Conservation (phyloP, 2,888 invertebrate genomes). For the Agonopterix heracliana region DNA sequence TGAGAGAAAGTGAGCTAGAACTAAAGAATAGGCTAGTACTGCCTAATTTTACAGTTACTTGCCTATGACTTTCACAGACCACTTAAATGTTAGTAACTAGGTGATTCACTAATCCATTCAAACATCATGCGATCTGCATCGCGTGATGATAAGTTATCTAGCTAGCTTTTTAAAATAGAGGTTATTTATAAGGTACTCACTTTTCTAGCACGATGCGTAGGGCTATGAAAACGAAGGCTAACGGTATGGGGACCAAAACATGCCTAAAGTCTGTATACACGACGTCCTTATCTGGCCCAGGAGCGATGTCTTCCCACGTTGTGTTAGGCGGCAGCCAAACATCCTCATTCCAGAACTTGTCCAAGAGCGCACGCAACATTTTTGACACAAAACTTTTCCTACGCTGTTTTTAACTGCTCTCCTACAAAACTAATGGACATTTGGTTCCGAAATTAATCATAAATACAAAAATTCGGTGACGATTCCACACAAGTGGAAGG, state of each 20-base stretch:
- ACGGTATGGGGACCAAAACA: conserved; percentile 87
- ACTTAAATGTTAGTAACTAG: too few relatives aligned
- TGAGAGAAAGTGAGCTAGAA: too few relatives aligned
- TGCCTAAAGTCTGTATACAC: conserved; percentile 88
- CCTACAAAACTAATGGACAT: neutral
- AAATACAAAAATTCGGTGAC: neutral
- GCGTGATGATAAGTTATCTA: too few relatives aligned
- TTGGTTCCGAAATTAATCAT: conserved; percentile 1
- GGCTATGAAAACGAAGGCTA: conserved; percentile 86
- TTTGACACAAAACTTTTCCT: conserved; percentile 19
- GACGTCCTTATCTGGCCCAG: conserved; percentile 82
- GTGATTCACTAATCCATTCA: too few relatives aligned
- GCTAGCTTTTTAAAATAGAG: neutral
- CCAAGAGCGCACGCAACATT: conserved; percentile 63
- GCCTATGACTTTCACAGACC: too few relatives aligned
- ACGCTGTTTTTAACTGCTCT: neutral
- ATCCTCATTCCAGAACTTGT: conserved; percentile 86
- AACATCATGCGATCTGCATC: too few relatives aligned
- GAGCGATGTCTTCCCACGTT: conserved; percentile 91
- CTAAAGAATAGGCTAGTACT: too few relatives aligned
- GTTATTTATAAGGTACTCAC: conserved; percentile 75
- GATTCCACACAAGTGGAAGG: neutral
- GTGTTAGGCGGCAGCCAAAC: conserved; percentile 95
- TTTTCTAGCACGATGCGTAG: conserved; percentile 89
- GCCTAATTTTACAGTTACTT: too few relatives aligned